Base-by-base conservation (phyloP, 1,140 invertebrate species). In the Drosophila sp. region DNA sequence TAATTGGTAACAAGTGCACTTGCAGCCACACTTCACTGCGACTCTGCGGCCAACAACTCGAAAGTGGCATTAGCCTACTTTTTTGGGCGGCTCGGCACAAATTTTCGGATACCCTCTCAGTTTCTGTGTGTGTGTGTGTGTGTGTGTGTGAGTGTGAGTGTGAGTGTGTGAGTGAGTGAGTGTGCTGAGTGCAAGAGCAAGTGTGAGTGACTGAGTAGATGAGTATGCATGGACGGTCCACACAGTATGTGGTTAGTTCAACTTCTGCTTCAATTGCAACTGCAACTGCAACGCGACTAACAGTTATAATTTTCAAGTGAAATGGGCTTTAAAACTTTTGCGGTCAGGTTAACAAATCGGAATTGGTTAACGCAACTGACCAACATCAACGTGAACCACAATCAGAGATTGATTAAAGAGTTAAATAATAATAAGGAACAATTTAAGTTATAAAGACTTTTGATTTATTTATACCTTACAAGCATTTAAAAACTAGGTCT, bases 1-100 rank as follows among this genome's bases (percentile, higher is more conserved):
- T 87, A 87, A 87, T 87, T 87, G 82, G 82, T 87, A 87, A 87
- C 83, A 87, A 87, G 82, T 87, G 82, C 82, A 87, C 82, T 87
- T 89, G 72, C 82, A 89, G 76, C 82, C 82, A 86, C 82, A 86
- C 79, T 87, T 89, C 79, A 79, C 79, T 66, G 76, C 81, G 79
- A 83, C 81, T 87, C 81, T 87, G 78, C 63, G 81, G 79, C 83
- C 83, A 78, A 82, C 78, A 61, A 83, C 82, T 87, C 79, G 79
- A 87, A 89, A 87, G 78, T 87, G 79, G 82, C 78, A 87, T 87
- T 87, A 87, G 82, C 83, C 83, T 89, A 82, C 72, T 81, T 86
- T 84, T 84, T 76, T 50, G 70, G 69, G 13, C 67, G 48, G 63
- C 46, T 61, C 45, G 57, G 48, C 41, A 50, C 18, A 38, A 61